Percentiles rank a stretch among this genome's conserved stretches.
Evolutionary conservation across 2,797 vertebrate species (phyloP).

Genomic region (Gymnopithys bicolor): DNA sequence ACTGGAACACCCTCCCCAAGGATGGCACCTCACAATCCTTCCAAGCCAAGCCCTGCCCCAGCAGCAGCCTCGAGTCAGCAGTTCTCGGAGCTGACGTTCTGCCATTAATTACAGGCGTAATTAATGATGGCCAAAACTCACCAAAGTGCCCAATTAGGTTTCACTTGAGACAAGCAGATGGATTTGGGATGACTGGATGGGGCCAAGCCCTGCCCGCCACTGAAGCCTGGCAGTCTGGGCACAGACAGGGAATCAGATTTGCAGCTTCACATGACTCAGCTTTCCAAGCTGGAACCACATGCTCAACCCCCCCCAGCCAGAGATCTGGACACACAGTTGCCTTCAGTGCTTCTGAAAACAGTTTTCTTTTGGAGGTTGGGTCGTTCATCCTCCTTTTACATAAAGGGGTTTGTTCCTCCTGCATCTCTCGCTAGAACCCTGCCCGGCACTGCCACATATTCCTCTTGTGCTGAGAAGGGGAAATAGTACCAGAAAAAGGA

Average conservation of each 20-base stretch:
- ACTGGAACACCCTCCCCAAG: neutral
- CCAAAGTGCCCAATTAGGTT: slow-evolving; percentile 59
- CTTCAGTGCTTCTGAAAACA: neutral
- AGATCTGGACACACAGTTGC: neutral
- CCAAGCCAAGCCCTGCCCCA: slow-evolving; percentile 4
- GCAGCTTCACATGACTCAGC: slow-evolving; percentile 39
- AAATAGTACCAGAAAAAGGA: neutral
- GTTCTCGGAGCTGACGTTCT: neutral
- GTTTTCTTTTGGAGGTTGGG: neutral
- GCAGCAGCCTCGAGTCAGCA: neutral
- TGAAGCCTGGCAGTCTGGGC: slow-evolving; percentile 30
- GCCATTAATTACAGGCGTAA: slow-evolving; percentile 30
- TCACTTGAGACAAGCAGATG: slow-evolving; percentile 37
- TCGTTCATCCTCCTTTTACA: neutral
- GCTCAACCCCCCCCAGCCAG: neutral
- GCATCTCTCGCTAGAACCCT: neutral
- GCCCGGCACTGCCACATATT: neutral
- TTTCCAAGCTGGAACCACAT: neutral
- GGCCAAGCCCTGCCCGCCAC: neutral
- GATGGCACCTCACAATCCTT: neutral
- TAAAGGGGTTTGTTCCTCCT: neutral
- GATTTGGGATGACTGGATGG: slow-evolving; percentile 17
- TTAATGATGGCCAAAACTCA: slow-evolving; percentile 30
- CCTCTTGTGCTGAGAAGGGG: neutral
- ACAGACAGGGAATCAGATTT: neutral